Evolutionary conservation across 1,140 invertebrate genomes (phyloP), one percentile per base, ranked within the genome.

Genomic region (Panagrolaimus sp.): DNA sequence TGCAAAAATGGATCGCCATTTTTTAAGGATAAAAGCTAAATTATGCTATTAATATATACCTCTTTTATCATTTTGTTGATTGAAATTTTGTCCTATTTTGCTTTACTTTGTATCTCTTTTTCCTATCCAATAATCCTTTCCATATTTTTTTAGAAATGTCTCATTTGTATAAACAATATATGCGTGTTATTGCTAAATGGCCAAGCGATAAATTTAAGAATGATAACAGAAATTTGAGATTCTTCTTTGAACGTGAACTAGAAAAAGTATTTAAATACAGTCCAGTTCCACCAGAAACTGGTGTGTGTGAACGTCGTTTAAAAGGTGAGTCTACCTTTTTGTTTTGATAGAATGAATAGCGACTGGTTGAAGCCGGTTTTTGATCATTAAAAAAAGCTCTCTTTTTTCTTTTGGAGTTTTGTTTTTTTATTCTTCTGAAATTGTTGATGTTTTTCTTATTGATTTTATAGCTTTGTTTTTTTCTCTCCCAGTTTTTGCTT

Each of bases 121-220:
- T 4, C 7, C 7, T 7, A 38, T 38, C 7, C 7, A 38, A 51
- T 51, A 11, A 25, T 1, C 51, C 1, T 1, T n/a, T 27, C 20
- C 0, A 51, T 66, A n/a, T n/a, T n/a, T 38, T 48, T 46, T 31
- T 66, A 8, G 20, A 7, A 11, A 68, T 63, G 51, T 13, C 53
- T 44, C 43, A 68, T 44, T 20, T 68, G 25, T 68, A 68, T 38
- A 68, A 63, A 62, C 38, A 68, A 25, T 68, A 65, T 38, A 63
- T 68, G 67, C 67, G 67, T 5, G 45, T 63, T 25, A 44, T 68
- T n/a, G 67, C 67, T 14, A 57, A 68, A 47, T 68, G 67, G 67
- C 67, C 67, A 14, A 62, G 62, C 0, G 67, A 68, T 42, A 48
- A 48, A 16, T 16, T 13, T 11, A 68, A 68, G 31, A 31, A 31